Conservation (phyloP, 2,113 vertebrate genomes). For the Leuciscus idus region DNA sequence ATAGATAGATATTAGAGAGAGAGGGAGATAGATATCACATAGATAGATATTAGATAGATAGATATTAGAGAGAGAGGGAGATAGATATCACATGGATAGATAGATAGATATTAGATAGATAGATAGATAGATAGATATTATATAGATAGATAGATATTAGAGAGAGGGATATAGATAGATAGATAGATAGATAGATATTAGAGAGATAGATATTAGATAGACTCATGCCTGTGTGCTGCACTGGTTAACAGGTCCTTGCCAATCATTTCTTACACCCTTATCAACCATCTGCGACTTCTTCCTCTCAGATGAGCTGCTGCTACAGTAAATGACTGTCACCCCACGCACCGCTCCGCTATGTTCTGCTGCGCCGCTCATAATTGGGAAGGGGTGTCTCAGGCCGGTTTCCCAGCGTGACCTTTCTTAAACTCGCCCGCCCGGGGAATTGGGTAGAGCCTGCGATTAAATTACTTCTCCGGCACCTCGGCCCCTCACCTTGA, state of each 20-base stretch:
- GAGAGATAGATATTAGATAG: background rate
- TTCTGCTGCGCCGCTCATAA: constrained; percentile 76
- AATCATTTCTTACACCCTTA: constrained; percentile 85
- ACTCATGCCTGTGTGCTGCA: constrained; percentile 69
- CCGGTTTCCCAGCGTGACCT: constrained; percentile 74
- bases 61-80: too few species aligned
- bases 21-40: too few species aligned
- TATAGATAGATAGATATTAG: too few species aligned
- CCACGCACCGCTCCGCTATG: constrained; percentile 74
- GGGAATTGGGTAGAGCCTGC: constrained; percentile 79
- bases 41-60: background rate
- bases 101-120: too few species aligned
- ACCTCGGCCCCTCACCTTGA: constrained; percentile 78
- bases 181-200: background rate
- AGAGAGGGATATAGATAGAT: background rate
- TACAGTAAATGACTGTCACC: constrained; percentile 82
- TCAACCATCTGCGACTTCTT: constrained; percentile 81
- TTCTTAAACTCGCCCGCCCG: constrained; percentile 78
- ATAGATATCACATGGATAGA: too few species aligned
- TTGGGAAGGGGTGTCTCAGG: constrained; percentile 78
- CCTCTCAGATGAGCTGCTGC: constrained; percentile 78
- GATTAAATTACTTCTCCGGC: constrained; percentile 80
- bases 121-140: too few species aligned
- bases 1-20: background rate
- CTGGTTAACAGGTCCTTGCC: constrained; percentile 78